Evolutionary conservation across 2,797 vertebrate genomes (phyloP), one percentile per base, ranked within the genome.

Genomic region (Gallinago stenura): DNA sequence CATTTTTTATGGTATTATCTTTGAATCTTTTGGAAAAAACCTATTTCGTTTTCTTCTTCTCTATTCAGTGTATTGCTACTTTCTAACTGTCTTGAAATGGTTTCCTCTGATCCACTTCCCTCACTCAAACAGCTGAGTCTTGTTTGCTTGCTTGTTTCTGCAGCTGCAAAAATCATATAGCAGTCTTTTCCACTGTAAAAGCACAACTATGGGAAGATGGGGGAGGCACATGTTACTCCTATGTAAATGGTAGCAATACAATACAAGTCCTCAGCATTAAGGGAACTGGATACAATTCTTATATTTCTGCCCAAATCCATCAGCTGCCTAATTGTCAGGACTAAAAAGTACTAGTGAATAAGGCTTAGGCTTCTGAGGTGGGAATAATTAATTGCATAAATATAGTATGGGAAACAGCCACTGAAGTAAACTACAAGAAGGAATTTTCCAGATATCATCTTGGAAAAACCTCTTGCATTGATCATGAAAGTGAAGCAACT

Each of bases 101-200:
- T 85, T 95, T 92, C 77, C 50, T 92, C 70, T 70, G 62, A 89
- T 90, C 62, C 13, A 33, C 56, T 95, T 95, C 68, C 68, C 84
- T 77, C 71, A 77, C 21, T 89, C 37, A 24, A 41, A 20, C 82
- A 70, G 83, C 84, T 87, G 84, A 87, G 37, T 68, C 82, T 85
- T 78, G 33, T 84, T 90, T 92, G 9, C 82, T 70, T 57, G 4
- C 43, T 93, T 91, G 51, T 56, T 86, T 87, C 72, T 77, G 84
- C 89, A 95, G 94, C 91, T 94, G 94, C 87, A 94, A 66, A 83
- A 87, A 58, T 72, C n/a, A 91, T 70, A 76, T 15, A 31, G 16
- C 35, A 85, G 14, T 21, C 4, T 92, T 90, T 92, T 89, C 48
- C 33, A 48, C 35, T 50, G 56, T 53, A 89, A 89, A 70, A 85